Evolutionary conservation across 1,140 invertebrate species (phyloP), one percentile per base, ranked within the genome.

Genomic region (Drosophila arizonae): DNA sequence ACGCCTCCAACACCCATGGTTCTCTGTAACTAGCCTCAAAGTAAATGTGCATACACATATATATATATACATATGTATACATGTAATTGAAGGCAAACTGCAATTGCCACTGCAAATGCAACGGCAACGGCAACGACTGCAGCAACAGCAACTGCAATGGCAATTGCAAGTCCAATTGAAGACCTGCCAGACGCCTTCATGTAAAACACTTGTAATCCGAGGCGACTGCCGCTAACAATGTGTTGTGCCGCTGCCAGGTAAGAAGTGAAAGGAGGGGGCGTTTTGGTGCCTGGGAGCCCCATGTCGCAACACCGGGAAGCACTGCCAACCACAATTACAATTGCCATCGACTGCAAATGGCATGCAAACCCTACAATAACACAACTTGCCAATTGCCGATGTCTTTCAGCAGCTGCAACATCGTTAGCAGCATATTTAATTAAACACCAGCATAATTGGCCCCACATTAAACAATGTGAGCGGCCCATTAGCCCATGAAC

Each of bases 121-220:
- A 24, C 21, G 21, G 3, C 3, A 24, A 9, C 17, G 17, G 17
- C 17, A 33, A 33, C 30, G 4, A 8, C 30, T 6, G 17, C 21
- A 24, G 21, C 21, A 24, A 33, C 30, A 26, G 63, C 64, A 30
- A 67, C n/a, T 50, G 56, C 48, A 51, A 57, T 51, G 64, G 60
- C 66, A 55, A 48, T 28, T 56, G 57, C 55, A 46, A 66, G 21
- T 72, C 46, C 81, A 78, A 86, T 76, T 81, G 81, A 71, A 51
- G 56, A 73, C 58, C 77, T 77, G 67, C 57, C 60, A 52, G 57
- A 13, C 39, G 58, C 51, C 62, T 73, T 33, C 54, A 71, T 79
- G 55, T 61, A 81, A 81, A 87, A 79, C 82, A 79, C 72, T 70
- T 77, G 82, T 86, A 86, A 86, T 82, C 65, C 68, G 82, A 87